phyloP scores from a whole-genome alignment of 2,113 vertebrate species.

The Ivindomyrus marchei region DNA sequence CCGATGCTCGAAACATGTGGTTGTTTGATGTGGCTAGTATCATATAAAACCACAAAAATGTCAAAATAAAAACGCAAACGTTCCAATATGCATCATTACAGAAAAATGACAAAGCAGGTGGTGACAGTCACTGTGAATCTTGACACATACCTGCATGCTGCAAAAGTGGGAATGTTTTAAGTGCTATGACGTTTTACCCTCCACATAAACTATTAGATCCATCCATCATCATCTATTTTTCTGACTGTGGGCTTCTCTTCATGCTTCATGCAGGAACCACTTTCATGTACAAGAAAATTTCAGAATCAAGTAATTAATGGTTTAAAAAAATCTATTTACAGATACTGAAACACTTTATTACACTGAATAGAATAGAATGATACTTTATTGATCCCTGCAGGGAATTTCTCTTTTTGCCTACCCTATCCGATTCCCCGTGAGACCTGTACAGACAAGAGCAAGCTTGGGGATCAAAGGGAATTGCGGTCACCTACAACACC shows the following conservation, averaged over 20 bases:
- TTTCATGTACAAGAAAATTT: background rate
- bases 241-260: background rate
- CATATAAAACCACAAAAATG: constrained; percentile 7
- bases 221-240: background rate
- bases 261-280: background rate
- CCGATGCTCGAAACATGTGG: background rate
- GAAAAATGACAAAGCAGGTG: background rate
- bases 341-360: background rate
- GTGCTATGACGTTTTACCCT: background rate
- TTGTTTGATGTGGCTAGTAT: constrained; percentile 9
- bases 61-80: background rate
- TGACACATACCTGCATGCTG: background rate
- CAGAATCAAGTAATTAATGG: background rate
- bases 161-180: background rate
- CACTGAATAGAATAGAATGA: background rate
- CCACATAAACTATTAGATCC: background rate
- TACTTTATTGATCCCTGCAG: background rate
- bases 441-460: background rate
- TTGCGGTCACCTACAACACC: too few relatives aligned
- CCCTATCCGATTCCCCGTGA: background rate
- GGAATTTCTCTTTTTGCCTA: background rate
- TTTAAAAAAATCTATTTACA: background rate
- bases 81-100: background rate
- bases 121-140: constrained; percentile 4
- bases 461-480: background rate